Evolutionary conservation across 2,888 invertebrate genomes (phyloP).

Genomic region (Coelinius sp.): DNA sequence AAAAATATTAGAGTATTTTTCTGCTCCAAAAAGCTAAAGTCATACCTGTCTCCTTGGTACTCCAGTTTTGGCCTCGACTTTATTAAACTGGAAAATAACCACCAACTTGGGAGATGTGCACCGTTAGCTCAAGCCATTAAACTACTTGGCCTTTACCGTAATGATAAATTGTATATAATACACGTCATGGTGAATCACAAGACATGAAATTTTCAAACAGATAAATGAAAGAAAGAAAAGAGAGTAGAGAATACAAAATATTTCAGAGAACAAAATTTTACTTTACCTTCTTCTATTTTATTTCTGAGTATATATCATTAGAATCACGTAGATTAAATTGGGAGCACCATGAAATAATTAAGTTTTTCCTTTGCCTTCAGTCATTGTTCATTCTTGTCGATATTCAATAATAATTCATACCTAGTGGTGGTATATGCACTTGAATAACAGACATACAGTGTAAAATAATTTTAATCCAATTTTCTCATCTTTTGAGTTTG

Average conservation of each 20-base stretch:
- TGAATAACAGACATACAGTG: not conserved
- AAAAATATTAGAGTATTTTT: too few species aligned
- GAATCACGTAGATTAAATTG: not conserved
- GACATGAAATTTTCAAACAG: too few species aligned
- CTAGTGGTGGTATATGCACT: not conserved
- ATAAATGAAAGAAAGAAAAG: not conserved
- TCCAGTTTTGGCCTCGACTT: not conserved
- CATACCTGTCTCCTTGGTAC: too few species aligned
- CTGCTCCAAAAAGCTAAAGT: too few species aligned
- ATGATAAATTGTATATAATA: slow-evolving; percentile 28
- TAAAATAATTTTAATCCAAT: not conserved
- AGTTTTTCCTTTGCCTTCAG: not conserved
- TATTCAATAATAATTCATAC: not conserved
- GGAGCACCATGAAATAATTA: not conserved
- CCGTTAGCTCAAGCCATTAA: slow-evolving; percentile 27
- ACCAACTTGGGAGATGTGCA: not conserved
- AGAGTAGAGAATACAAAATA: not conserved
- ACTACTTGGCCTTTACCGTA: slow-evolving; percentile 34
- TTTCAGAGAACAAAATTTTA: not conserved
- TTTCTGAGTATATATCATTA: not conserved
- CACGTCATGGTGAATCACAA: too few species aligned
- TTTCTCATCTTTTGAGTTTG: not conserved
- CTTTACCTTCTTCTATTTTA: not conserved
- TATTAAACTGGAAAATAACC: slow-evolving; percentile 9
- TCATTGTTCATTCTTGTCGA: not conserved